phyloP scores from a whole-genome alignment of 2,797 vertebrate genomes.

The Eidolon dupreanum region DNA sequence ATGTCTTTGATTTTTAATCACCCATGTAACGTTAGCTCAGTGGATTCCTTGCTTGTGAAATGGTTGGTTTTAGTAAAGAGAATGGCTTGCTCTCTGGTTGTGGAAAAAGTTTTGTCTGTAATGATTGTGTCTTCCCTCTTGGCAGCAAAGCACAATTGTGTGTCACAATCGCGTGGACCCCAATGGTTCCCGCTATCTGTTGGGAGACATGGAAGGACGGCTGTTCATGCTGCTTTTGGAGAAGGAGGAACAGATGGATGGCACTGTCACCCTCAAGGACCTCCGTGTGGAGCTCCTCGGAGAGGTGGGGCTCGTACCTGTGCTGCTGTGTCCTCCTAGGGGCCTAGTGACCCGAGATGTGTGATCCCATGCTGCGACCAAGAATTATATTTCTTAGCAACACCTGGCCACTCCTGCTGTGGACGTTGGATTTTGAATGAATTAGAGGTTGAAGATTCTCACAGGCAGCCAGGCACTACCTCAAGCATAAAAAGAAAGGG shows the following conservation, averaged over 20 bases:
- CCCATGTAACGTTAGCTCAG: neutral
- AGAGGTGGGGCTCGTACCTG: constrained; percentile 88
- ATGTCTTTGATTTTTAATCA: neutral
- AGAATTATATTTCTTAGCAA: neutral
- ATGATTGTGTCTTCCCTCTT: neutral
- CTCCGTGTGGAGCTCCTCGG: constrained; percentile 96
- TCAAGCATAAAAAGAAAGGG: neutral
- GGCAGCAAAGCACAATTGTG: constrained; percentile 98
- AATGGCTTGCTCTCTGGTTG: neutral
- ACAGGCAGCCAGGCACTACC: neutral
- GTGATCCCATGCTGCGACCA: neutral
- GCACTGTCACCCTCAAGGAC: constrained; percentile 95
- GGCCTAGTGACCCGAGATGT: neutral
- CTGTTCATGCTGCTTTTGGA: constrained; percentile 99
- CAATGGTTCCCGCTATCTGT: constrained; percentile 96
- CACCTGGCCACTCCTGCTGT: neutral
- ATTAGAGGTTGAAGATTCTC: neutral
- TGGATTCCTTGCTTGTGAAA: neutral
- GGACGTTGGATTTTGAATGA: neutral
- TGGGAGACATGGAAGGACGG: constrained; percentile 98
- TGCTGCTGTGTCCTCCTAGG: neutral
- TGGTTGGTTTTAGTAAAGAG: neutral
- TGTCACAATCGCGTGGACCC: constrained; percentile 99
- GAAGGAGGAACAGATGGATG: constrained; percentile 99
- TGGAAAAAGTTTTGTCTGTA: neutral